Conservation (phyloP, 2,113 vertebrate species). For the Ancistrus triradiatus region DNA sequence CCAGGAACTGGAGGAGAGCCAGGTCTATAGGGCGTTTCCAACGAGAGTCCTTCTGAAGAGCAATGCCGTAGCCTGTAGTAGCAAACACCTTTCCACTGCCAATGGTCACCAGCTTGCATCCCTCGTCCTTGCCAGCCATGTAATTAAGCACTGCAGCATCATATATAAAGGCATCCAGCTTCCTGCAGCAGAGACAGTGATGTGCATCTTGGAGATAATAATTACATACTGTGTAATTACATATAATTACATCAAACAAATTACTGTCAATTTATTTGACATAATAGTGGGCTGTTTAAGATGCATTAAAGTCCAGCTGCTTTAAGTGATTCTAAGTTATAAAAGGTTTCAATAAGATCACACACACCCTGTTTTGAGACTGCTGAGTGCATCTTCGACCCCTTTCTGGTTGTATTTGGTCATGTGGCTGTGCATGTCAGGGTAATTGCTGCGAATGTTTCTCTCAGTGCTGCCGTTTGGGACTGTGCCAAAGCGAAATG, state of each 20-base stretch:
- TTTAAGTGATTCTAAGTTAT: constrained; percentile 18
- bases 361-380: constrained; percentile 88
- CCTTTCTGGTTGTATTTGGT: constrained; percentile 97
- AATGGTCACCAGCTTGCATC: constrained; percentile 96
- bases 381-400: constrained; percentile 90
- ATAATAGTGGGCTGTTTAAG: constrained; percentile 5
- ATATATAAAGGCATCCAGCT: constrained; percentile 95
- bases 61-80: constrained; percentile 94
- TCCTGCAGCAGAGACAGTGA: constrained; percentile 67
- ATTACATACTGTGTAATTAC: constrained; percentile 11
- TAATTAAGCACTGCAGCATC: constrained; percentile 96
- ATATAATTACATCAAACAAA: constrained; percentile 38
- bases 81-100: constrained; percentile 97
- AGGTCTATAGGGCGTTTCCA: constrained; percentile 94
- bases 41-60: constrained; percentile 89
- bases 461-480: constrained; percentile 96
- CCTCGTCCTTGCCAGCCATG: constrained; percentile 97
- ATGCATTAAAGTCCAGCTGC: constrained; percentile 28
- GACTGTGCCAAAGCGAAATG: constrained; percentile 94
- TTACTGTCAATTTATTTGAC: constrained; percentile 24
- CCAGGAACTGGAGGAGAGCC: constrained; percentile 92
- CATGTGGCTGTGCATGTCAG: constrained; percentile 98
- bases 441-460: constrained; percentile 98
- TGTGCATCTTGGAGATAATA: constrained; percentile 21
- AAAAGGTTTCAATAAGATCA: constrained; percentile 10